These are phyloP conservation scores for Lophura nycthemera DNA, from an alignment of 2,113 vertebrate species.

Conservation along the genomic window DNA sequence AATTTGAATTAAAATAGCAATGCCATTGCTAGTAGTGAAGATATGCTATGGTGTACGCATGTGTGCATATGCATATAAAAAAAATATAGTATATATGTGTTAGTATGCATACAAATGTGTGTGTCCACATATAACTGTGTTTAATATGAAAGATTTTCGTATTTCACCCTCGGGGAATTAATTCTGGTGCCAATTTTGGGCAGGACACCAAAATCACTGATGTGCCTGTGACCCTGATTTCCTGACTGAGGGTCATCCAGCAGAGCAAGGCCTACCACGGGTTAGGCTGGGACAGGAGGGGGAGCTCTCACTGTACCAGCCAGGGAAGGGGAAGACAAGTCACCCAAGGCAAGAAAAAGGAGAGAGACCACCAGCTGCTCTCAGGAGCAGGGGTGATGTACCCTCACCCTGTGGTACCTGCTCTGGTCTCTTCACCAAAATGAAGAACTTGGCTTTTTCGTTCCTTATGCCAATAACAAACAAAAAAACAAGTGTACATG, in stretches of 20 bases:
- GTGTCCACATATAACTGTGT: background rate
- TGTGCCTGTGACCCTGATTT: background rate
- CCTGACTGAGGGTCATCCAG: background rate
- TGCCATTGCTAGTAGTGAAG: background rate
- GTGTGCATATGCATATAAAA: background rate
- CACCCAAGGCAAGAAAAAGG: background rate
- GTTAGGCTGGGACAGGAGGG: slow-evolving; percentile 40
- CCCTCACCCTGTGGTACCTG: background rate
- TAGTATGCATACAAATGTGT: background rate
- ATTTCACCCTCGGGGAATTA: background rate
- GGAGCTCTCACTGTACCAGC: slow-evolving; percentile 34
- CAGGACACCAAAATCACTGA: background rate
- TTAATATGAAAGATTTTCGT: background rate
- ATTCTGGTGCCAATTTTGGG: slow-evolving; percentile 6
- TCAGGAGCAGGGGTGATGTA: background rate
- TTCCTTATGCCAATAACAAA: background rate
- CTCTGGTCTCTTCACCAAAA: background rate
- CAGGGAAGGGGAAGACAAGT: background rate
- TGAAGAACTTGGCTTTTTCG: background rate
- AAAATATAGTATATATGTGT: background rate
- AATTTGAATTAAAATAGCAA: slow-evolving; percentile 67
- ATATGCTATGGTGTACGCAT: background rate
- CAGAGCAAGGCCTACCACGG: background rate
- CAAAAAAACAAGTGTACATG: background rate
- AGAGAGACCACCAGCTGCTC: background rate